Conservation (phyloP, 2,797 vertebrate species). For the Sebastes dallii region DNA sequence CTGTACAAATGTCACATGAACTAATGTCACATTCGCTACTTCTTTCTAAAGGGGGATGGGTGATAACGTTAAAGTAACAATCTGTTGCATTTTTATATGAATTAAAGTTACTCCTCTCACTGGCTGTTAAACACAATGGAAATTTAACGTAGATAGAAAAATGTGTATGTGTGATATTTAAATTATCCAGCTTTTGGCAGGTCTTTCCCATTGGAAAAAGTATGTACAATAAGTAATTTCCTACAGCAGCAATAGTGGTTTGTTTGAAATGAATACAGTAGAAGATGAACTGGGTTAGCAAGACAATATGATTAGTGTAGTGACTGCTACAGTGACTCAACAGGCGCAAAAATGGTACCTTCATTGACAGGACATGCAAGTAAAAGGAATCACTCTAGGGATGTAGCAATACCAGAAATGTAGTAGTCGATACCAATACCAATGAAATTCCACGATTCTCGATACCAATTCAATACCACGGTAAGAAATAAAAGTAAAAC, state of each 20-base stretch:
- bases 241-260: neutral
- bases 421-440: no score
- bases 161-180: neutral
- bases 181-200: neutral
- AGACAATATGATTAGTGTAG: no score
- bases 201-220: neutral
- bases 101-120: neutral
- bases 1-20: neutral
- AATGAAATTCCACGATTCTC: no score
- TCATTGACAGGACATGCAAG: neutral
- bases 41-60: neutral
- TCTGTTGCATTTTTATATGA: neutral
- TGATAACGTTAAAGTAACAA: neutral
- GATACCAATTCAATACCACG: no score
- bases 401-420: no score
- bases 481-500: no score
- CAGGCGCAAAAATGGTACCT: neutral
- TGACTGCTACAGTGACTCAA: neutral
- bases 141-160: neutral
- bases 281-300: neutral
- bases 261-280: neutral
- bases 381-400: neutral
- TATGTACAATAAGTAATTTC: neutral
- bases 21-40: neutral
- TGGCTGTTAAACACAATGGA: neutral